Evolutionary conservation across 2,797 vertebrate genomes (phyloP).

Genomic region (Chelmon rostratus): DNA sequence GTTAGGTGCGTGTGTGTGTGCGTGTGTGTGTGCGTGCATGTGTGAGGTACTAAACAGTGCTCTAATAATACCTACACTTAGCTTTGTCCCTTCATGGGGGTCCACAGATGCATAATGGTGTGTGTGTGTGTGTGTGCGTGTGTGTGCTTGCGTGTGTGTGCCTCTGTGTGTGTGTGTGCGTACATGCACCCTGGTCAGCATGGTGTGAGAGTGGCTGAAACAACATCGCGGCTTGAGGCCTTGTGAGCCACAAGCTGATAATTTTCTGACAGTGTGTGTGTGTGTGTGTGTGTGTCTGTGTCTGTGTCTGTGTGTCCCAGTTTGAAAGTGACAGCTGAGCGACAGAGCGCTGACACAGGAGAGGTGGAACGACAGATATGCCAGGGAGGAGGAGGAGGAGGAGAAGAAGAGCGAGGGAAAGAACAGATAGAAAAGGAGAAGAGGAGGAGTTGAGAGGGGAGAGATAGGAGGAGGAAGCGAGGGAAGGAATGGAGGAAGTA

Average conservation of each 20-base stretch:
- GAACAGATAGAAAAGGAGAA: neutral
- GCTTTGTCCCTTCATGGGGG: conserved; percentile 44
- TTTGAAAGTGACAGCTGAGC: conserved; percentile 81
- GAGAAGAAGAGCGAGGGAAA: neutral
- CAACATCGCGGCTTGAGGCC: conserved; percentile 51
- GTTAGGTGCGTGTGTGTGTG: conserved; percentile 50
- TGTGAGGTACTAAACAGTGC: conserved; percentile 28
- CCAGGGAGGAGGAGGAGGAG: neutral
- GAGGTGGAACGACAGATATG: conserved; percentile 70
- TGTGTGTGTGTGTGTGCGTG: conserved; percentile 30
- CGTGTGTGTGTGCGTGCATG: conserved; percentile 26
- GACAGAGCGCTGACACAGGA: conserved; percentile 73
- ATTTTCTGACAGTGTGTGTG: conserved; percentile 47
- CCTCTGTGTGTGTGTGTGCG: conserved; percentile 45
- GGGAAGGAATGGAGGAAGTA: neutral
- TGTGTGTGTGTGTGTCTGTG: conserved; percentile 44
- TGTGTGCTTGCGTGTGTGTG: conserved; percentile 35
- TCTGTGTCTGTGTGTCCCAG: conserved; percentile 51
- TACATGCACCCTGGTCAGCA: conserved; percentile 32
- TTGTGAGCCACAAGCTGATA: conserved; percentile 35
- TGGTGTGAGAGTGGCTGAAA: conserved; percentile 69
- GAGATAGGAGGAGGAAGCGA: neutral
- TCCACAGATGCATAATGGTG: conserved; percentile 24
- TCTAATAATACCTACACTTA: conserved; percentile 59
- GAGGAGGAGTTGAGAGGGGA: neutral